Evolutionary conservation across 2,888 invertebrate species (phyloP), one percentile per base, ranked within the genome.

Genomic region (Autographa gamma): DNA sequence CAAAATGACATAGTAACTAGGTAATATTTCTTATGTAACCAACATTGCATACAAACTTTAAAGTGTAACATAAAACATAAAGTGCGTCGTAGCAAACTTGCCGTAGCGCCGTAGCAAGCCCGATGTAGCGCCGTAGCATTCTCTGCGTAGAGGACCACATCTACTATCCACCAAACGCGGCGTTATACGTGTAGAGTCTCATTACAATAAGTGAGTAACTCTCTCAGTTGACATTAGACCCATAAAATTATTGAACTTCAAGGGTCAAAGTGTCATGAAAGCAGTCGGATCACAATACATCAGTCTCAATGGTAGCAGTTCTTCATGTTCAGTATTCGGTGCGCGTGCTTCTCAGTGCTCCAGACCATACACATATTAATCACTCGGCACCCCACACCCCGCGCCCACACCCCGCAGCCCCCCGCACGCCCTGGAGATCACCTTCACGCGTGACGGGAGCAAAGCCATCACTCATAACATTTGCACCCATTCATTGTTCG

Each of bases 311-410:
- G n/a, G 48, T 7, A n/a, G 16, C 16, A 48, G 1, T 48, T 48
- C 16, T 8, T n/a, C 16, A n/a, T 48, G 5, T n/a, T 48, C 6
- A 16, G 48, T 48, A 48, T 48, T 48, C 48, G n/a, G n/a, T n/a
- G 48, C 48, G n/a, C 48, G 48, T 48, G 48, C 48, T n/a, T n/a
- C 48, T 48, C 52, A 13, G 54, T 32, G 48, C 76, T 38, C 54
- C 43, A 73, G 52, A 73, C 66, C 34, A 38, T 63, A 43, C 48
- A 19, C 11, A 5, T 52, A 76, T 74, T 65, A 48, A 63, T 74
- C 74, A 76, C 32, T 48, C n/a, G 5, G n/a, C 25, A 13, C 56
- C 41, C 38, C 60, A 16, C 31, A 0, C n/a, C 34, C 34, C 8
- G 11, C 38, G 1, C 38, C 0, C 38, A 1, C 38, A 1, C 38